Conservation (phyloP, 2,888 invertebrate species). For the Mystacides longicornis region DNA sequence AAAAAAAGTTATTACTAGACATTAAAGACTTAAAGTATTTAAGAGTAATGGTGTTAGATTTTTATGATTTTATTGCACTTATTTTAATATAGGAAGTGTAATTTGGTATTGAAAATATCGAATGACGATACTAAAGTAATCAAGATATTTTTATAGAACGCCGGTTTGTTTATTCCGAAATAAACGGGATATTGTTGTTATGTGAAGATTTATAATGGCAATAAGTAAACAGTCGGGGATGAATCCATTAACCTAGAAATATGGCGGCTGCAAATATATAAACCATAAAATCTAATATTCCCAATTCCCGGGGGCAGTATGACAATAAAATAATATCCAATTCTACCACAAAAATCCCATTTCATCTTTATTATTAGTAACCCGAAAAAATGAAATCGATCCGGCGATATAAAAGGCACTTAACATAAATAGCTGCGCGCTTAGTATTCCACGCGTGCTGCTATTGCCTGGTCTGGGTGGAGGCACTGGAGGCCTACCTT, state of each 20-base stretch:
- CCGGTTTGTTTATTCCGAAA: no score
- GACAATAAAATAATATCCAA: constrained; percentile 23
- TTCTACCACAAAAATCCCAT: constrained; percentile 8
- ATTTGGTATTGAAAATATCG: no score
- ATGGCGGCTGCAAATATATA: constrained; percentile 11
- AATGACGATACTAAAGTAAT: no score
- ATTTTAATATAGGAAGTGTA: no score
- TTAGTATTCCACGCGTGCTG: not conserved
- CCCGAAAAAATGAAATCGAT: not conserved
- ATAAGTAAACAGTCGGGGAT: not conserved
- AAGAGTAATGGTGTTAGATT: no score
- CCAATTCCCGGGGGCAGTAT: constrained; percentile 11
- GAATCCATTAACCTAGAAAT: constrained; percentile 12
- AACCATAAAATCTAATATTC: constrained; percentile 16
- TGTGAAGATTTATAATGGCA: not conserved
- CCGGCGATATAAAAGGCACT: not conserved
- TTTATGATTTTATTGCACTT: no score
- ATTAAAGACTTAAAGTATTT: no score
- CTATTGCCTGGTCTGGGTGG: no score
- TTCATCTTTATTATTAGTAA: constrained; percentile 1
- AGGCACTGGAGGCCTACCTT: no score
- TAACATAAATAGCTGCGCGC: not conserved
- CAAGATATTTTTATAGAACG: no score
- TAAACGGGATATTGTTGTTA: no score
- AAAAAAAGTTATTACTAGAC: no score